These are phyloP conservation scores for Melinaea marsaeus DNA, from an alignment of 2,888 invertebrate species.

Conservation along the genomic window DNA sequence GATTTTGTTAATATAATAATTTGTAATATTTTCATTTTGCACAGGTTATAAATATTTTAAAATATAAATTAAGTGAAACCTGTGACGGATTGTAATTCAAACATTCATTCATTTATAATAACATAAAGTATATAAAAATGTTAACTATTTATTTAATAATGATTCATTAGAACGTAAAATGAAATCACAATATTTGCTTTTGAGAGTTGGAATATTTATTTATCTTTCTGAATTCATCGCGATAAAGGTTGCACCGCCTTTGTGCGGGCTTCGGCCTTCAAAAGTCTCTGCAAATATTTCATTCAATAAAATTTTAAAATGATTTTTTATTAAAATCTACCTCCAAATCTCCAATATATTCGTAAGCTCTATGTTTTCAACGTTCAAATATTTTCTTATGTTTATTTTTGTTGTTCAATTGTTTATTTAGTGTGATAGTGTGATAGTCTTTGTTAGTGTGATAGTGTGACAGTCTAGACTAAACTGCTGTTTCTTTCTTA, in stretches of 20 bases:
- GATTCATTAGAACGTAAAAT: background rate
- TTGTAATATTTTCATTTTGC: background rate
- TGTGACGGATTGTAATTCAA: background rate
- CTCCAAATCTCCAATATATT: no score
- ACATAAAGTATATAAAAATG: no score
- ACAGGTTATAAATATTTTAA: background rate
- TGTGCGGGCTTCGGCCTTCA: background rate
- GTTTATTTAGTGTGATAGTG: no score
- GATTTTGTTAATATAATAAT: background rate
- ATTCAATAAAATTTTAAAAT: constrained; percentile 35
- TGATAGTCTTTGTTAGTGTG: no score
- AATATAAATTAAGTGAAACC: background rate
- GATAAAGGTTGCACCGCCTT: constrained; percentile 3
- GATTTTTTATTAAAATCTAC: background rate
- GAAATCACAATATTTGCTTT: background rate
- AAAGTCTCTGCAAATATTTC: no score
- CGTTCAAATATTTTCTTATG: no score
- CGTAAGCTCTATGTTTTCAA: no score
- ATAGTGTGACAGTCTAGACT: no score
- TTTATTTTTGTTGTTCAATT: no score
- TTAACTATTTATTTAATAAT: no score
- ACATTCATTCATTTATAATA: no score
- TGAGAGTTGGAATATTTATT: background rate
- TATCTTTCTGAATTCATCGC: constrained; percentile 3
- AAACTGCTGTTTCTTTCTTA: no score